Base-by-base conservation (phyloP, 2,888 invertebrate species). In the Athalia cordata region DNA sequence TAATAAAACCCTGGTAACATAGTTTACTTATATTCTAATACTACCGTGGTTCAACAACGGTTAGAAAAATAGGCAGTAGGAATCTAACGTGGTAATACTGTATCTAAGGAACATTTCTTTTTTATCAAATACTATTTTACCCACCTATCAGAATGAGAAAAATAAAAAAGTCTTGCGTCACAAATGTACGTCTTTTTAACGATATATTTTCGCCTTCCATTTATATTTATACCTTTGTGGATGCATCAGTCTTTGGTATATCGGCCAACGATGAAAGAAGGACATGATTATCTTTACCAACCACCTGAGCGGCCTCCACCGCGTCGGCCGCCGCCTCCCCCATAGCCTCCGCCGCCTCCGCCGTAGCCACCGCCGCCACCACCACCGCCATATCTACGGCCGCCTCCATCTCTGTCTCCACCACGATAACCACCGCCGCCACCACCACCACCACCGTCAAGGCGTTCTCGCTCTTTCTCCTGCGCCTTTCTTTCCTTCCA, bases 401-500 rank as follows among this genome's bases (percentile, higher is more conserved):
- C 81, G 68, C 84, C 80, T 13, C 85, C 81, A 0, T 88, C 84
- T 3, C 90, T 83, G 62, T 87, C 87, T n/a, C 89, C 86, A 61
- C 86, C 83, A n/a, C 84, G 82, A 13, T 88, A 79, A n/a, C 89
- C 85, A 3, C 89, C 86, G 87, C 29, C 84, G 49, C 89, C 85
- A 4, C 29, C 84, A 50, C 89, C 85, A 4, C 88, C 86, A n/a
- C 92, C 88, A 0, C 91, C 85, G 2, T 91, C 88, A 0, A 90
- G 82, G 0, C 91, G 87, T 0, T 91, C 88, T 0, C 91, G 88
- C 0, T 92, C 91, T 9, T 91, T 91, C 79, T 93, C 94, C 9
- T 90, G 90, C 0, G 93, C 93, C 67, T 92, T 91, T 72, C 93
- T 93, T 77, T 94, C 91, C 83, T 94, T 94, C 94, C 94, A 94